Evolutionary conservation across 92 coral and sea anemone species (phyloP), one percentile per base, ranked within the genome.

Genomic region (Bergia puertoricense): DNA sequence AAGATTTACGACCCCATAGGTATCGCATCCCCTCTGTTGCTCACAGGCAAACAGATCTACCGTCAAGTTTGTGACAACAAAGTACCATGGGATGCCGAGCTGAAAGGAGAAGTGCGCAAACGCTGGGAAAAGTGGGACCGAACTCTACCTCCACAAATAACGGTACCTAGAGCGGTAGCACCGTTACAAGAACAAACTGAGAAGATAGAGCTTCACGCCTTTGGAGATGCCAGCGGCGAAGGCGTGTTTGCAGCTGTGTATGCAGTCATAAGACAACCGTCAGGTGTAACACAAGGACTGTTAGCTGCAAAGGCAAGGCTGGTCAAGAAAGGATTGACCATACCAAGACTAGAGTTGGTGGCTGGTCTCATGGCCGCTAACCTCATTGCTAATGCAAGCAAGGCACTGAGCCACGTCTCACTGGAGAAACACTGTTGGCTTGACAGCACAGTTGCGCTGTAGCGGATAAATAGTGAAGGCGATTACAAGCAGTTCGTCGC

Each of bases 371-470:
- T 90, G 82, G 89, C 86, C 0, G 76, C 82, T 40, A 79, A 90
- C 46, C 89, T 90, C 0, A 2, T 80, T 43, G 69, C 38, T 0
- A 86, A 90, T 8, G 81, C 81, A 8, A 62, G 37, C 0, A 80
- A 80, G 2, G 88, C 90, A 5, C 75, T 79, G 36, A 43, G 86
- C 69, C 23, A 56, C 37, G 2, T 79, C 3, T 86, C 81, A 9
- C 56, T 67, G 1, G 85, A 69, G 54, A 54, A 85, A 30, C 78
- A 46, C 56, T 79, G 76, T n/a, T 90, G 90, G 92, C 76, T 86
- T 42, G 90, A 86, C 90, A 79, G 89, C 87, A 90, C 90, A n/a
- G 92, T 90, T 0, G 90, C 88, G 22, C 48, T 90, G 14, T 44
- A 59, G 40, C 89, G 94, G 94, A 89, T 91, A 7, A 5, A 57